Evolutionary conservation across 2,797 vertebrate species (phyloP), one percentile per base, ranked within the genome.

Genomic region (Myotis vivesi): DNA sequence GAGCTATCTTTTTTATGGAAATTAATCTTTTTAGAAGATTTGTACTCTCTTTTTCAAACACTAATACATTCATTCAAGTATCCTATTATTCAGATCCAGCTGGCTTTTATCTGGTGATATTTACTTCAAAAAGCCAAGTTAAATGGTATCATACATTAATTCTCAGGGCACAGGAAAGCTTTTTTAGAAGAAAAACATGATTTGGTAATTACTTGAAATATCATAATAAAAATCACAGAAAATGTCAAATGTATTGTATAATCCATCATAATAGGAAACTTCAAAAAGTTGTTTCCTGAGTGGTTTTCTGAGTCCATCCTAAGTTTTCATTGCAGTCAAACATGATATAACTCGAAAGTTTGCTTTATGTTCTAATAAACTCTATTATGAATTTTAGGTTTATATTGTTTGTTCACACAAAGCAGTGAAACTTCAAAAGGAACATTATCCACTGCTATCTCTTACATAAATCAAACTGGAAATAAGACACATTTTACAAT

Each of bases 1-100:
- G 98, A 99, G 98, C 98, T 98, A 99, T 99, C 99, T 99, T 99
- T 99, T 99, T 99, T 99, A 99, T 99, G 99, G 99, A 99, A 99
- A 99, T 99, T 98, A 98, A 99, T 98, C 99, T 99, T 99, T 99
- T 98, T 98, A 98, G 98, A 98, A 98, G 98, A 98, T 99, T 98
- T 98, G 98, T 98, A 98, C 98, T 98, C 98, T 98, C 98, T 98
- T 98, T 99, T 99, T 99, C 98, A 99, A 98, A 98, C 99, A 99
- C 99, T 98, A 98, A 98, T 99, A 99, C 99, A 99, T 99, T 99
- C 99, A 99, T 99, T 99, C 99, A 99, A 98, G 99, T 99, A 98
- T 98, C 98, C 98, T 98, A 98, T 99, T 99, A 99, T 99, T 99
- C 98, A 98, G 98, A 99, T 99, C 98, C 98, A 99, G 99, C 99